Percentiles rank a stretch among this genome's conserved stretches.
Conservation (phyloP, 2,113 vertebrate genomes). For the Coptodon bakossiorum region DNA sequence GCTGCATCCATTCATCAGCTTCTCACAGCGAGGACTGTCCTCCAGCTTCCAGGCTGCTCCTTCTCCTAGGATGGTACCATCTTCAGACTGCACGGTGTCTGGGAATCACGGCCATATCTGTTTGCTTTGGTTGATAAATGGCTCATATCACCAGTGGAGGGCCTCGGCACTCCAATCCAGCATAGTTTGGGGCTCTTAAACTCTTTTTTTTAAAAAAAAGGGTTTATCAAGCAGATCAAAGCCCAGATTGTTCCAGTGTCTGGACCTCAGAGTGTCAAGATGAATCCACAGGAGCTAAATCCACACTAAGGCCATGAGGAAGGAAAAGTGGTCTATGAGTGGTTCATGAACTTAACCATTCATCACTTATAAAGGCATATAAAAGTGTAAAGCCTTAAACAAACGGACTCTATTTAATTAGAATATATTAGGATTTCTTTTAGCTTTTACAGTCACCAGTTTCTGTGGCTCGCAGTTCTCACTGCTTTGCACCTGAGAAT, state of each 20-base stretch:
- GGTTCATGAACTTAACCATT: background rate
- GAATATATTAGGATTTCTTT: background rate
- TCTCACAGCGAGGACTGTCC: conserved; percentile 11
- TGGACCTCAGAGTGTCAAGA: background rate
- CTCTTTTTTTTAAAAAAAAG: background rate
- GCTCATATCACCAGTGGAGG: background rate
- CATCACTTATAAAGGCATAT: background rate
- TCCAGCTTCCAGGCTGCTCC: background rate
- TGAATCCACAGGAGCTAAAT: background rate
- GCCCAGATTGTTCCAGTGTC: background rate
- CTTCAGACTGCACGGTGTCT: background rate
- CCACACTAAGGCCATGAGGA: background rate
- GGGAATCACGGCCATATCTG: background rate
- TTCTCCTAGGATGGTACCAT: background rate
- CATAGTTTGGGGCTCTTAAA: background rate
- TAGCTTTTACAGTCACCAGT: background rate
- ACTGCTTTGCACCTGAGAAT: background rate
- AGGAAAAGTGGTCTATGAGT: background rate
- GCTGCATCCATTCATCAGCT: background rate
- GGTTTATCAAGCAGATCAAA: background rate
- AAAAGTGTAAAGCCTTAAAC: background rate
- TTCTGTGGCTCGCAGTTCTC: background rate
- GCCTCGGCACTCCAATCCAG: background rate
- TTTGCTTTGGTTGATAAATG: background rate
- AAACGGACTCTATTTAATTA: background rate